Evolutionary conservation across 2,888 invertebrate genomes (phyloP).

Genomic region (Hipparchia sbordonii): DNA sequence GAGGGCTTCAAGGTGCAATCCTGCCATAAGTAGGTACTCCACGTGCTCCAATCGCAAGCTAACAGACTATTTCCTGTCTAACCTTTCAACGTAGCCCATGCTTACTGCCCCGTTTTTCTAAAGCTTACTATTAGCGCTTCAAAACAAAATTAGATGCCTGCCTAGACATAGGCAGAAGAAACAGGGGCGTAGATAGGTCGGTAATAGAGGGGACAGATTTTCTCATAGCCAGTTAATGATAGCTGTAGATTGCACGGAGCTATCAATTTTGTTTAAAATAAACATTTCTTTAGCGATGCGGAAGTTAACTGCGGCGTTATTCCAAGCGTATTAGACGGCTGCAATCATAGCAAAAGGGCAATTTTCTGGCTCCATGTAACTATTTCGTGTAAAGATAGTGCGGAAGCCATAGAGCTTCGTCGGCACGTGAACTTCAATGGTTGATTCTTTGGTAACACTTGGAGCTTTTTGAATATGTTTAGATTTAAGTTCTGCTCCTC

Average conservation of each 20-base stretch:
- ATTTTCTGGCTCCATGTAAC: conserved; percentile 58
- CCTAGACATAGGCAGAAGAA: conserved; percentile 20
- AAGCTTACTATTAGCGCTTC: conserved; percentile 18
- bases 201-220: conserved; percentile 47
- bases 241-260: conserved; percentile 51
- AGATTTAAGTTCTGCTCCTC: no score
- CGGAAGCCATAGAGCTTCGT: neutral
- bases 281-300: conserved; percentile 72
- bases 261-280: conserved; percentile 74
- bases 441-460: neutral
- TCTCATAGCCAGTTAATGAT: conserved; percentile 58
- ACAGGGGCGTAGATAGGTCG: conserved; percentile 34
- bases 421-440: neutral
- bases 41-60: neutral
- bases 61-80: neutral
- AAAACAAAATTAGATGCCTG: conserved; percentile 26
- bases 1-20: neutral
- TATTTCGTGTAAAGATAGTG: conserved; percentile 24
- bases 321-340: conserved; percentile 64
- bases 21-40: neutral
- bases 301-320: conserved; percentile 69
- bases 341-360: conserved; percentile 73
- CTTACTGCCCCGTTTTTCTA: conserved; percentile 18
- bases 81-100: conserved; percentile 17
- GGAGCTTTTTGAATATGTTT: no score